Percentiles rank a stretch among this genome's conserved stretches.
These are phyloP conservation scores for Ptilodon capucinus DNA, from an alignment of 2,888 invertebrate genomes.

Conservation along the genomic window DNA sequence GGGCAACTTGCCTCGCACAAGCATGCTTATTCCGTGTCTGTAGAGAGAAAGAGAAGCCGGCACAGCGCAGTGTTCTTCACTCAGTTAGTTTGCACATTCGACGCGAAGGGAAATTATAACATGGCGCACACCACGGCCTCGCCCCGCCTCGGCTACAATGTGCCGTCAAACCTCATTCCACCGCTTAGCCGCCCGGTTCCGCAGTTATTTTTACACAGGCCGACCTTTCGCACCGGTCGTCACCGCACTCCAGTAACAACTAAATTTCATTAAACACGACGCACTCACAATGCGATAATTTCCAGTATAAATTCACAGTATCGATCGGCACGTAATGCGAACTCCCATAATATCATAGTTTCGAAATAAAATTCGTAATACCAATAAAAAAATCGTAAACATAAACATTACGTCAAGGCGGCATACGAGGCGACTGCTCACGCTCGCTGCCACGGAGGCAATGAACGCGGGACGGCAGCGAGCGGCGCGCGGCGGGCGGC, in stretches of 20 bases:
- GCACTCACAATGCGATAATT: slow-evolving; percentile 65
- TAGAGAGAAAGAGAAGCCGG: slow-evolving; percentile 74
- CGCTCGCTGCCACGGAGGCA: slow-evolving; percentile 85
- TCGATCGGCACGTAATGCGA: slow-evolving; percentile 23
- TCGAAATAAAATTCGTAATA: slow-evolving; percentile 26
- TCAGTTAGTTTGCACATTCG: slow-evolving; percentile 77
- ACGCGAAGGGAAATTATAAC: slow-evolving; percentile 81
- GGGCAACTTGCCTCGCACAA: slow-evolving; percentile 44
- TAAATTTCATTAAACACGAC: slow-evolving; percentile 53
- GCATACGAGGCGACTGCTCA: slow-evolving; percentile 68
- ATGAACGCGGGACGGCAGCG: slow-evolving; percentile 85
- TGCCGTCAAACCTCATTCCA: slow-evolving; percentile 82
- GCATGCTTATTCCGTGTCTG: slow-evolving; percentile 52
- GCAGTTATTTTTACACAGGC: slow-evolving; percentile 82
- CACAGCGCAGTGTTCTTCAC: slow-evolving; percentile 70
- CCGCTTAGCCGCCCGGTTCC: slow-evolving; percentile 80
- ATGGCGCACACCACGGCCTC: slow-evolving; percentile 79
- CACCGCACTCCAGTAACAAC: slow-evolving; percentile 72
- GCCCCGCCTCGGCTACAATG: slow-evolving; percentile 80
- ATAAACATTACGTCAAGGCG: slow-evolving; percentile 35
- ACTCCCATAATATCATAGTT: slow-evolving; percentile 15
- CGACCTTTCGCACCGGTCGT: slow-evolving; percentile 82
- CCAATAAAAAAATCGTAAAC: slow-evolving; percentile 34
- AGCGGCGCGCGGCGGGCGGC: slow-evolving; percentile 62
- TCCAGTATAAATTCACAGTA: slow-evolving; percentile 24